phyloP scores from a whole-genome alignment of 2,113 vertebrate species.

The Daubentonia madagascariensis region DNA sequence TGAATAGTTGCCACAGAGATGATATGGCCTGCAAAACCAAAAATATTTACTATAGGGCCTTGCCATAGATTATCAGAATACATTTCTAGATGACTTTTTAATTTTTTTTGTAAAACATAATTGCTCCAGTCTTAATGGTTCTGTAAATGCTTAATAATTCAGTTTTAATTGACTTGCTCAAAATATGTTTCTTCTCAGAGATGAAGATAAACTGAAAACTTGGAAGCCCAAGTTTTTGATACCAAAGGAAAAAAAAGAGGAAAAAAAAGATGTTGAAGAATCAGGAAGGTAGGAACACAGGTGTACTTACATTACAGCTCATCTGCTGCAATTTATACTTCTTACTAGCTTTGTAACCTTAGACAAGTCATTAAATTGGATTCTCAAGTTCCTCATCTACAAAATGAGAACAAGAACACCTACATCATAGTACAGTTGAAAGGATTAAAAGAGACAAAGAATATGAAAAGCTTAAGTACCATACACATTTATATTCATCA shows the following conservation, averaged over 20 bases:
- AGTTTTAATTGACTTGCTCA: conserved; percentile 15
- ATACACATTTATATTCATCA: background rate
- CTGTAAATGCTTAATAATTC: background rate
- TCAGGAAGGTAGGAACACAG: conserved; percentile 59
- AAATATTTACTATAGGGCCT: background rate
- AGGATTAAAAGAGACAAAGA: background rate
- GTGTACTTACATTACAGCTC: background rate
- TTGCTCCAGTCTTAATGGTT: background rate
- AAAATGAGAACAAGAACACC: background rate
- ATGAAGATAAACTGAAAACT: conserved; percentile 84
- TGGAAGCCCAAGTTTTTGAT: conserved; percentile 86
- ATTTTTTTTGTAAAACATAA: background rate
- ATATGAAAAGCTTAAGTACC: background rate
- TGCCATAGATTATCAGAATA: background rate
- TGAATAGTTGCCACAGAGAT: background rate
- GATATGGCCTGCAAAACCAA: background rate
- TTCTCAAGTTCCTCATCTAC: background rate
- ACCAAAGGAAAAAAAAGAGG: conserved; percentile 73
- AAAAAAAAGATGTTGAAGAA: background rate
- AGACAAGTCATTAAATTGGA: background rate
- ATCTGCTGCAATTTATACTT: too few relatives aligned
- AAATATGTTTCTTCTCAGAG: conserved; percentile 75
- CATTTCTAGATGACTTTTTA: background rate
- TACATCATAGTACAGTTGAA: background rate
- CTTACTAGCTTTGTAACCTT: background rate